Evolutionary conservation across 2,113 vertebrate genomes (phyloP), one percentile per base, ranked within the genome.

Genomic region (Salvelinus fontinalis): DNA sequence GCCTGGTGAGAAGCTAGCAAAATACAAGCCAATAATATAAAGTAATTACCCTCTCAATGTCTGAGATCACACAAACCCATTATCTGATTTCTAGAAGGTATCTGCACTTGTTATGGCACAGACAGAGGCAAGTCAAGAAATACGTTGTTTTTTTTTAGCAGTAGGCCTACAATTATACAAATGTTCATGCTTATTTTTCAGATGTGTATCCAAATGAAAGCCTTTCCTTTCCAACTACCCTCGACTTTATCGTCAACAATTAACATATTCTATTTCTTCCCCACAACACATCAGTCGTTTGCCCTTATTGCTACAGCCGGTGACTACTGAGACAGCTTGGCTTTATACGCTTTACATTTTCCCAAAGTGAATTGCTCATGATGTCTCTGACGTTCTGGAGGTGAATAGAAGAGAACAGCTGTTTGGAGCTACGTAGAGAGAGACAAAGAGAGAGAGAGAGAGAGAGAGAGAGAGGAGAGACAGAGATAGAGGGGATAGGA

Each of bases 371-470:
- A 81, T 81, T 60, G 75, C 87, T 44, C 39, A 44, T 44, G 57
- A 84, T 79, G 78, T 51, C 68, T 84, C 83, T 84, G 76, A 89
- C 49, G 67, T 77, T 80, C 54, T 77, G 81, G 72, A 89, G 80
- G 86, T 86, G 75, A 88, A 74, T 67, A 11, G 3, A 4, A 76
- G 77, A 49, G 80, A 87, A 81, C 89, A 89, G 84, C 84, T 90
- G 87, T 74, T 79, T 67, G 69, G 78, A 70, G 49, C 49, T 48
- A 49, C 48, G 6, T 34, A n/a, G 57, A 60, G 18, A 44, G 8
- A 44, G 39, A 44, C 1, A 7, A 9, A 44, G 39, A 44, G 39
- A 11, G 2, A 8, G 39, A 7, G 34, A 44, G 39, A 44, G 39
- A 11, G 2, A 8, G 39, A 7, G 34, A 9, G 7, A 39, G 1